Evolutionary conservation across 2,888 invertebrate genomes (phyloP), one percentile per base, ranked within the genome.

Genomic region (Macrophya alboannulata): DNA sequence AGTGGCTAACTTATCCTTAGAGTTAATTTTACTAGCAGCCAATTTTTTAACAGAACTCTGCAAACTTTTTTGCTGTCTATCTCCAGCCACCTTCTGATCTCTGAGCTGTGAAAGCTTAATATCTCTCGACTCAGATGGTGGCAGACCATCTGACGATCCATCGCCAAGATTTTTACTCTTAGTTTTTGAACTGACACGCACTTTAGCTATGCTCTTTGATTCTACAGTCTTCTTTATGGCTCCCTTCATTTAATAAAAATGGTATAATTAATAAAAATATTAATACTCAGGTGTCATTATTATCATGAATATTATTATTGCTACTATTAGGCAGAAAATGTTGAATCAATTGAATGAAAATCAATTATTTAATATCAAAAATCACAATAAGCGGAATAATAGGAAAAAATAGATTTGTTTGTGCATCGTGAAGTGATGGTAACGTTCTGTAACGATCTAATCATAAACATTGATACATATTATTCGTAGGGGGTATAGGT

Each of bases 191-290:
- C 88, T 79, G n/a, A 40, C 76, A 48, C 31, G 65, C n/a, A 84
- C 17, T 68, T 76, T 85, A 2, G 82, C 21, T 45, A 77, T 72
- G 55, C 55, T 87, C 62, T 85, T 88, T 17, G 86, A 59, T 43
- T 85, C 48, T n/a, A 65, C 55, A 79, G 84, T 77, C 76, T 90
- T 90, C 77, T 87, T 90, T 82, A 88, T 88, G 37, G 90, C 88
- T 65, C 89, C 90, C 90, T 84, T 37, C 10, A 15, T 15, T 8
- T 9, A 84, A 72, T 9, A 15, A 51, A n/a, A 21, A 2, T 25
- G 12, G 12, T 17, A 37, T 76, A 65, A 17, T 40, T 55, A 55
- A 17, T 40, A 5, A 84, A 84, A 6, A 72, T 72, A 86, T 89
- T 88, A 79, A 89, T 88, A 89, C 21, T 86, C 86, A 86, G 87